Percentiles rank a stretch among this genome's conserved stretches.
Evolutionary conservation across 2,113 vertebrate species (phyloP).

Genomic region (Vulpes lagopus): DNA sequence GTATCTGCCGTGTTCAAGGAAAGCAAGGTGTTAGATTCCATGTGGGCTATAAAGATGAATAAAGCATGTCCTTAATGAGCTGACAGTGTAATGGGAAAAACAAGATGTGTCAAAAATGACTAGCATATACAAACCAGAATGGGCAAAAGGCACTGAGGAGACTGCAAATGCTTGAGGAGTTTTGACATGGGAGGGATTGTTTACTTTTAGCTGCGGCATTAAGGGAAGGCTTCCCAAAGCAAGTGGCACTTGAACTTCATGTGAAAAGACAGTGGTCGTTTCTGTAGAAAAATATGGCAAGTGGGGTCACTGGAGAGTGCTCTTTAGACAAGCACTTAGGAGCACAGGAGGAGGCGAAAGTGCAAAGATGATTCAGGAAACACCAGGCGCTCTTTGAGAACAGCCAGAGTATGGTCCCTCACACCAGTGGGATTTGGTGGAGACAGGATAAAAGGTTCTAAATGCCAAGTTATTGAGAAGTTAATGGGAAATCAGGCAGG

Average conservation of each 20-base stretch:
- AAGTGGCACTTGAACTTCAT: background rate
- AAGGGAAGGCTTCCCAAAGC: background rate
- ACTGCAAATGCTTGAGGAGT: background rate
- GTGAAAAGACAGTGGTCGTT: background rate
- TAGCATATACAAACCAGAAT: background rate
- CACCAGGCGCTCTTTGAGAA: background rate
- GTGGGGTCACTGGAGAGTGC: background rate
- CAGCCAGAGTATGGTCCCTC: background rate
- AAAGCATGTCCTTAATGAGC: background rate
- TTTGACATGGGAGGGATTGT: background rate
- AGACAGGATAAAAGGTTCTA: background rate
- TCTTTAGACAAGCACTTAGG: background rate
- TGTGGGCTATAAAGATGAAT: background rate
- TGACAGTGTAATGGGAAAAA: background rate
- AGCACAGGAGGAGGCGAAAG: background rate
- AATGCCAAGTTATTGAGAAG: background rate
- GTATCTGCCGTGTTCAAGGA: background rate
- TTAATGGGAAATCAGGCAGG: background rate
- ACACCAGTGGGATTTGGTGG: background rate
- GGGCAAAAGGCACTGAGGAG: background rate
- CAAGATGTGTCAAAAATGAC: background rate
- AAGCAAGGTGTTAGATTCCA: background rate
- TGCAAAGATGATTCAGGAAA: background rate
- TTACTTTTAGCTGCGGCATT: background rate
- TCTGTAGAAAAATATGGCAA: background rate